Base-by-base conservation (phyloP, 1,140 invertebrate genomes). In the Calephelis nemesis region DNA sequence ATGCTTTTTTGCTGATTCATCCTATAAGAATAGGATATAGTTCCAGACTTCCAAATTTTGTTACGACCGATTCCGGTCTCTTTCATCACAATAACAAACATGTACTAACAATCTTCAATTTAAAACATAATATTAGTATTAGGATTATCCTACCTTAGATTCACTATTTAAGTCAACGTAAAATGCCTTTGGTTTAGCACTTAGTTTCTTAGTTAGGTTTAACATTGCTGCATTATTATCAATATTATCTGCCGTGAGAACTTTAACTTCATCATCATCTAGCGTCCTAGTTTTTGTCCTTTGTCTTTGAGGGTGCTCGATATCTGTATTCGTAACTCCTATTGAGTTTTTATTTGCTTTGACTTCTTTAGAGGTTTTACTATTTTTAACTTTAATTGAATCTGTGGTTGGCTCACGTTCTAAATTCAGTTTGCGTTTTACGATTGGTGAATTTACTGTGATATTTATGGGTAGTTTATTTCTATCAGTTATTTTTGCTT, bases 211-310 rank as follows among this genome's bases (percentile, higher is more conserved):
- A 1, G 82, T 74, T 47, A 87, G 77, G 65, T 86, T 86, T 1
- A 77, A 47, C 80, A 90, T 85, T 63, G 84, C 84, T 6, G 68
- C 65, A 69, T 87, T 87, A 74, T 86, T 87, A 65, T 90, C 86
- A 0, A 85, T 74, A 10, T 58, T 70, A 13, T 88, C 81, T n/a
- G 79, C 68, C 1, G 77, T 89, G 5, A 92, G 71, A 1, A 92
- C 71, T 70, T 90, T 91, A 0, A 91, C 83, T 81, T 92, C 91
- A 67, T 82, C 71, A 3, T 90, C 84, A 52, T 87, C 81, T 47
- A 92, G 78, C 5, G 91, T 92, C 45, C 90, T 83, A 7, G 91
- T 92, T 67, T 87, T 85, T 10, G 83, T 81, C 42, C 91, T 65
- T 62, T 79, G 74, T 42, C 84, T 72, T 69, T 76, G 75, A 11